phyloP scores from a whole-genome alignment of 2,113 vertebrate species.

The Ceyx cyanopectus region DNA sequence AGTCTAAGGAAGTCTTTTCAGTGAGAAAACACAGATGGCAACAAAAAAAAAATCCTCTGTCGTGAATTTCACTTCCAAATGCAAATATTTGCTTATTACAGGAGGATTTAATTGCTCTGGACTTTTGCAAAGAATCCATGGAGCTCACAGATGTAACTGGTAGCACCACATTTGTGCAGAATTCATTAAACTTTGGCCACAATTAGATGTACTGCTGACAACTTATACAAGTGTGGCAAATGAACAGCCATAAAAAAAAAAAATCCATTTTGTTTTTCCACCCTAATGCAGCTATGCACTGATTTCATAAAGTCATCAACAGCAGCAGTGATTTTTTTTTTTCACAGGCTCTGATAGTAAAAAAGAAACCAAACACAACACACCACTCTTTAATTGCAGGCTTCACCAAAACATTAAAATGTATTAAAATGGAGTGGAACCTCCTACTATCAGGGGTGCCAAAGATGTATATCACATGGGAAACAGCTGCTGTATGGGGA shows the following conservation, averaged over 20 bases:
- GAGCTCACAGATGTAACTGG: background rate
- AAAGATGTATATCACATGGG: background rate
- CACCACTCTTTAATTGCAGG: background rate
- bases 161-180: background rate
- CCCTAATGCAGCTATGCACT: background rate
- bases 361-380: background rate
- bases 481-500: background rate
- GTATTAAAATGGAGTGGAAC: background rate
- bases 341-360: background rate
- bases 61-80: background rate
- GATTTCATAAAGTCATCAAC: background rate
- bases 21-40: background rate
- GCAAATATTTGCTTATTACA: background rate
- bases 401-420: background rate
- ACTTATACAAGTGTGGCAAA: background rate
- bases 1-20: background rate
- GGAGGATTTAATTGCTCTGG: background rate
- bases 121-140: background rate
- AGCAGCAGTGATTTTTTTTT: background rate
- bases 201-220: background rate
- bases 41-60: background rate
- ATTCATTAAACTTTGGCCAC: background rate
- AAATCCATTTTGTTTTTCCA: background rate
- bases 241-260: background rate
- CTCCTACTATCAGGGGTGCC: rapidly evolving